phyloP scores from a whole-genome alignment of 2,113 vertebrate genomes.

The Chamaea fasciata region DNA sequence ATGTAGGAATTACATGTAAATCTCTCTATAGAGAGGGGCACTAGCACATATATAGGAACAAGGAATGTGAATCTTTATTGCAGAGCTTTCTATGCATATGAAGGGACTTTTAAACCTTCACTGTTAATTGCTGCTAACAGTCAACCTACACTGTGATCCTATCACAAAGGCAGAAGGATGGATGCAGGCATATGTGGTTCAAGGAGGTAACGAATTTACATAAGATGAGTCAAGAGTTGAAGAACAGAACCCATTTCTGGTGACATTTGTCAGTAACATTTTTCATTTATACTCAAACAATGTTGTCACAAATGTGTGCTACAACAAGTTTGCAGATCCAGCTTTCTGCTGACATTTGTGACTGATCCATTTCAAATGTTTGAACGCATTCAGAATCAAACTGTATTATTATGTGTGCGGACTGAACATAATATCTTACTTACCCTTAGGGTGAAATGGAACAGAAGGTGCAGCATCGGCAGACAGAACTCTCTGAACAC shows the following conservation, averaged over 20 bases:
- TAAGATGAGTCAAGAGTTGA: background rate
- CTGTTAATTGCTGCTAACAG: background rate
- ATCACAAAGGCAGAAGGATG: background rate
- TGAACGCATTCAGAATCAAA: background rate
- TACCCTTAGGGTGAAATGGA: background rate
- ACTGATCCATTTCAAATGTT: background rate
- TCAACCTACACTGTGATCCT: background rate
- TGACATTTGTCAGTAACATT: background rate
- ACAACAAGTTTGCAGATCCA: background rate
- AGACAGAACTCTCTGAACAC: background rate
- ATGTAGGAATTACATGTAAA: background rate
- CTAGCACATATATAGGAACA: background rate
- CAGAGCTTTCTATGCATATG: background rate
- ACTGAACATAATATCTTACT: background rate
- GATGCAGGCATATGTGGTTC: background rate
- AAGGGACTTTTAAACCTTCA: background rate
- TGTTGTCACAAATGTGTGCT: background rate
- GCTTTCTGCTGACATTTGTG: background rate
- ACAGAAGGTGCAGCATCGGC: background rate
- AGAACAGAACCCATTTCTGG: background rate
- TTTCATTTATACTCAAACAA: background rate
- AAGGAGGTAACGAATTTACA: background rate
- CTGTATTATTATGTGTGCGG: background rate
- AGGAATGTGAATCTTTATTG: background rate
- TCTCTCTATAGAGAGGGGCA: background rate